phyloP scores from a whole-genome alignment of 37 sponge, comb jelly and placozoan genomes.

The Chondrilla cf. caribensis region DNA sequence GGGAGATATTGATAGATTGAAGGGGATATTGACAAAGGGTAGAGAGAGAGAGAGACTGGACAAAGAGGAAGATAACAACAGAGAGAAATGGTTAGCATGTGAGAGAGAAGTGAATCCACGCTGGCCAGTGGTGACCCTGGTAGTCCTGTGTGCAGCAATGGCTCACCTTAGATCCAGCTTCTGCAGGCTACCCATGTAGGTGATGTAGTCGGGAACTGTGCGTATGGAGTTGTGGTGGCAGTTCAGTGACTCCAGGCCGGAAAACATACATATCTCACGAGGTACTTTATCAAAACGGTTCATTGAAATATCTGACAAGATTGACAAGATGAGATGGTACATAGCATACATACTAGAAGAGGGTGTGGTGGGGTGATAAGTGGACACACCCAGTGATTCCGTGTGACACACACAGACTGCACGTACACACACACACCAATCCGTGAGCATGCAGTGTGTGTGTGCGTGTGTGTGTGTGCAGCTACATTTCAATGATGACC shows the following conservation, averaged over 20 bases:
- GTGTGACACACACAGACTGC: not conserved
- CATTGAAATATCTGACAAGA: slow-evolving; percentile 53
- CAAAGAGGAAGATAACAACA: not conserved
- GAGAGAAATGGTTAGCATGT: not conserved
- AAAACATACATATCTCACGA: slow-evolving; percentile 43
- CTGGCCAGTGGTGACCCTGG: no score
- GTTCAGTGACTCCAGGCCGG: slow-evolving; percentile 44
- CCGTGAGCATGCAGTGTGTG: no score
- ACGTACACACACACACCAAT: no score
- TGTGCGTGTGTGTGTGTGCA: no score
- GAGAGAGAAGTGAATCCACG: not conserved
- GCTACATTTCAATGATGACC: no score
- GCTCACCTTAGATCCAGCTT: slow-evolving; percentile 66
- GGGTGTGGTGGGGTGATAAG: not conserved
- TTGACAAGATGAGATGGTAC: no score
- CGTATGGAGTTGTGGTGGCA: slow-evolving; percentile 60
- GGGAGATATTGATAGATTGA: not conserved
- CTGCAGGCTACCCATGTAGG: slow-evolving; percentile 35
- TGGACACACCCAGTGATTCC: not conserved
- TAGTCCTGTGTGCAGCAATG: no score
- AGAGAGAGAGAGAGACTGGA: not conserved
- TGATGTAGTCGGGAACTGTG: slow-evolving; percentile 53
- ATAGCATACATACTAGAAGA: not conserved
- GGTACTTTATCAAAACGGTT: slow-evolving; percentile 73
- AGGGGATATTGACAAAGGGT: not conserved